Evolutionary conservation across 2,113 vertebrate species (phyloP).

Genomic region (Calyptommatus sinebrachiatus): DNA sequence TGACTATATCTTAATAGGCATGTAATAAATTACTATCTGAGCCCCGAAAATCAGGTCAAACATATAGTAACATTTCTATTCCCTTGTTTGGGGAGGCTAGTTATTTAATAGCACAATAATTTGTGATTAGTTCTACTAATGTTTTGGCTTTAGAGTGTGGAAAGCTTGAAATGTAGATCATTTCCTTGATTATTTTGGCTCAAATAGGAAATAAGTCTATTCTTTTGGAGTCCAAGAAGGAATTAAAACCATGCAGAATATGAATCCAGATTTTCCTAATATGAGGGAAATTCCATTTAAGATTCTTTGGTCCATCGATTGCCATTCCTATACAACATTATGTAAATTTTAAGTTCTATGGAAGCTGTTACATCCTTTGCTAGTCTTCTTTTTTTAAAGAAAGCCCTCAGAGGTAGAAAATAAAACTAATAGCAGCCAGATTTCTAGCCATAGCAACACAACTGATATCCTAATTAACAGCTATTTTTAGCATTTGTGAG

Average conservation of each 20-base stretch:
- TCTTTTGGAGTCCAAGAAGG: conserved; percentile 29
- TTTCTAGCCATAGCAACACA: too few species aligned
- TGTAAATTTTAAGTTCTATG: conserved; percentile 6
- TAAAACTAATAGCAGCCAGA: too few species aligned
- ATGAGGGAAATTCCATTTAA: conserved; percentile 29
- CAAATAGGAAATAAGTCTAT: conserved; percentile 31
- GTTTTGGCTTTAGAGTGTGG: background rate
- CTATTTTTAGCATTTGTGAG: too few species aligned
- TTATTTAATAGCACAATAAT: background rate
- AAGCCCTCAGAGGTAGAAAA: too few species aligned
- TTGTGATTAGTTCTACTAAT: background rate
- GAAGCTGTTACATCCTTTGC: too few species aligned
- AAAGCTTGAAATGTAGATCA: background rate
- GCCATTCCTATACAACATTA: conserved; percentile 34
- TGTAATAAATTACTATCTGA: background rate
- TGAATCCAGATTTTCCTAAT: conserved; percentile 44
- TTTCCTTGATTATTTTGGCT: conserved; percentile 6
- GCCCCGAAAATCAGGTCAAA: background rate
- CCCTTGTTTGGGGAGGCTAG: background rate
- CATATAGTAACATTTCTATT: background rate
- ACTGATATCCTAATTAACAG: too few species aligned
- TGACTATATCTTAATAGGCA: background rate
- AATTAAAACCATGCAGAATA: conserved; percentile 37
- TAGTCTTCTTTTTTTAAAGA: too few species aligned
- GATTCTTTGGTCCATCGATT: conserved; percentile 39